These are phyloP conservation scores for Gorsachius magnificus DNA, from an alignment of 2,797 vertebrate genomes.

Conservation along the genomic window DNA sequence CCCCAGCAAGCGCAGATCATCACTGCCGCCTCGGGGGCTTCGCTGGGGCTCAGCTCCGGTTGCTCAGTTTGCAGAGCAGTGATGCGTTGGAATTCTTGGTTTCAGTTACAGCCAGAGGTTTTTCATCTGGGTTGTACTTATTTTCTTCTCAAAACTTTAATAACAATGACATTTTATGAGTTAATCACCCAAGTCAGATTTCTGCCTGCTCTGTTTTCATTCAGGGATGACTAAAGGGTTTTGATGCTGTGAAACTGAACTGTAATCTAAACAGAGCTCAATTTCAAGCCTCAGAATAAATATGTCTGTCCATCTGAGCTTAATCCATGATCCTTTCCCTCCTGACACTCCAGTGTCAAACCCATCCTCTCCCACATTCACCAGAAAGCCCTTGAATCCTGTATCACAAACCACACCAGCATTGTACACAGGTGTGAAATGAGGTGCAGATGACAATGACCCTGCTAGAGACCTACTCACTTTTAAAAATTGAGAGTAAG, in stretches of 20 bases:
- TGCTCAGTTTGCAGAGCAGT: background rate
- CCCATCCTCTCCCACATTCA: background rate
- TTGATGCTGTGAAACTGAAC: background rate
- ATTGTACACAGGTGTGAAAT: accelerated
- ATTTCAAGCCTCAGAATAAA: background rate
- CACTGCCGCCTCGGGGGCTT: accelerated
- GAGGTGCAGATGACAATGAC: background rate
- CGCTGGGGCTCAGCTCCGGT: background rate
- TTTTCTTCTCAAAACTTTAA: background rate
- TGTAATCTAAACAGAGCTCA: background rate
- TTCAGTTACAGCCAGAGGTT: background rate
- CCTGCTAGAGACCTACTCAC: background rate
- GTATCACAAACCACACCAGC: background rate
- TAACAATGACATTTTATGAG: background rate
- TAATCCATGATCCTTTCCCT: background rate
- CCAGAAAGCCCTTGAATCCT: background rate
- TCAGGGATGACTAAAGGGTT: background rate
- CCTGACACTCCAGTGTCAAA: background rate
- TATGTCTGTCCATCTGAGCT: background rate
- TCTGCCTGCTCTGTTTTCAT: background rate
- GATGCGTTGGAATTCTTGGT: background rate
- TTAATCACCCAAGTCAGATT: background rate
- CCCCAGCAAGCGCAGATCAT: background rate
- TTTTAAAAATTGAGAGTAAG: background rate
- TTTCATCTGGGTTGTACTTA: background rate